Conservation (phyloP, 2,888 invertebrate species). For the Agonopterix subpropinquella region DNA sequence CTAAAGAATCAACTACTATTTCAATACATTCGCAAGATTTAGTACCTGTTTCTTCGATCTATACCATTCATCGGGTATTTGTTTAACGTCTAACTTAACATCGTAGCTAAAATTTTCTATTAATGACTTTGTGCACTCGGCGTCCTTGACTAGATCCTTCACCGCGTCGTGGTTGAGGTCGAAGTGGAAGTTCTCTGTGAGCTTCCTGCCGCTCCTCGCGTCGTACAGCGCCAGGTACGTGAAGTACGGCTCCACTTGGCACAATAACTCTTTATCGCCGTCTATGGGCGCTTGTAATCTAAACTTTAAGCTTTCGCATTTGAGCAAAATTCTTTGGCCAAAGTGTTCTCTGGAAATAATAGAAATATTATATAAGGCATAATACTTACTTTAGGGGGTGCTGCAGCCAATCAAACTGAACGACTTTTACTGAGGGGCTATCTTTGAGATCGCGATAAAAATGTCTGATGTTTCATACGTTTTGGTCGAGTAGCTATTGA, state of each 20-base stretch:
- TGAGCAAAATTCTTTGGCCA: conserved; percentile 88
- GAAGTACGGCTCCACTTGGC: conserved; percentile 96
- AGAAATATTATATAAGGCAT: not conserved
- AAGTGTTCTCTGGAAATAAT: conserved; percentile 83
- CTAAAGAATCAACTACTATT: not conserved
- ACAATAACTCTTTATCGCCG: conserved; percentile 83
- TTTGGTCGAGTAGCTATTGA: too few relatives aligned
- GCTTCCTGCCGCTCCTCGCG: conserved; percentile 88
- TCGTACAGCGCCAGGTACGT: conserved; percentile 93
- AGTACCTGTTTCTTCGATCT: conserved; percentile 78
- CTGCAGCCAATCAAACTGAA: too few relatives aligned
- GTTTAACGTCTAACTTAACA: conserved; percentile 79
- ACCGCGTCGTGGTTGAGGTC: conserved; percentile 87
- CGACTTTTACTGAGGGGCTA: too few relatives aligned
- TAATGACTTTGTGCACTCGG: conserved; percentile 65
- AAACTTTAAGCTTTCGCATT: conserved; percentile 89
- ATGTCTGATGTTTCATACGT: too few relatives aligned
- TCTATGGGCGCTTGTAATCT: conserved; percentile 88
- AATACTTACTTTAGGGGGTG: not conserved
- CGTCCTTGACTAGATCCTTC: conserved; percentile 69
- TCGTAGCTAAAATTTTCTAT: conserved; percentile 71
- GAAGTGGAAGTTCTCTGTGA: conserved; percentile 95
- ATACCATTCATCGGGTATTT: conserved; percentile 85
- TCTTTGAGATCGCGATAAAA: too few relatives aligned
- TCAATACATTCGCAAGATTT: not conserved